These are phyloP conservation scores for Diarsia dahlii DNA, from an alignment of 2,888 invertebrate genomes.

Conservation along the genomic window DNA sequence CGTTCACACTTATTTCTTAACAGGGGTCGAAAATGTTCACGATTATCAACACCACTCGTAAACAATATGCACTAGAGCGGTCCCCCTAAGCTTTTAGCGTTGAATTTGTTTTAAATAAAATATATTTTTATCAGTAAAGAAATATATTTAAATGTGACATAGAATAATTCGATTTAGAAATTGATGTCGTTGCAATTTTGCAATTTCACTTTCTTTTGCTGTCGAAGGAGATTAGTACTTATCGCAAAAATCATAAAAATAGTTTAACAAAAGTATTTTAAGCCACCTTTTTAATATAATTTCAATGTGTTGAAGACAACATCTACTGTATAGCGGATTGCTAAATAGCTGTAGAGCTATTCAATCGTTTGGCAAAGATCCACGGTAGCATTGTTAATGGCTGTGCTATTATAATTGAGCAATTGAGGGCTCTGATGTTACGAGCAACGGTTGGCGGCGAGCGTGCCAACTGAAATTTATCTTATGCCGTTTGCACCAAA, in stretches of 20 bases:
- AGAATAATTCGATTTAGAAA: constrained; percentile 68
- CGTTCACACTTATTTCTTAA: constrained; percentile 66
- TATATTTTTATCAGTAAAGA: constrained; percentile 72
- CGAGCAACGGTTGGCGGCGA: constrained; percentile 65
- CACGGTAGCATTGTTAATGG: constrained; percentile 81
- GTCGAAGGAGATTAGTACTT: constrained; percentile 73
- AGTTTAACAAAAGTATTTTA: constrained; percentile 82
- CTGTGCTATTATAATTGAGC: constrained; percentile 82
- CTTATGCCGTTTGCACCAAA: constrained; percentile 72
- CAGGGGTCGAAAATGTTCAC: constrained; percentile 55
- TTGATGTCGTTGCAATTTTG: constrained; percentile 70
- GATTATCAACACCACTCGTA: constrained; percentile 42
- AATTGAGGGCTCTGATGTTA: constrained; percentile 67
- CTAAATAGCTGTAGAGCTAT: constrained; percentile 71
- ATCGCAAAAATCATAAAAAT: constrained; percentile 71
- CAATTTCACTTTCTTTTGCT: constrained; percentile 66
- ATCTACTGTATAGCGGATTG: constrained; percentile 65
- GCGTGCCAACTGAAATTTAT: constrained; percentile 67
- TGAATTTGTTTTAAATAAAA: constrained; percentile 67
- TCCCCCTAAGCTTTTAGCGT: constrained; percentile 73
- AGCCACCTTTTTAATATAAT: constrained; percentile 75
- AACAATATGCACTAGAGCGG: constrained; percentile 56
- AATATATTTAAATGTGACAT: constrained; percentile 66
- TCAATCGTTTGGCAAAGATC: constrained; percentile 76
- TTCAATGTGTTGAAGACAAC: constrained; percentile 69